These are phyloP conservation scores for Sebastes itinus DNA, from an alignment of 2,797 vertebrate genomes.

Conservation along the genomic window DNA sequence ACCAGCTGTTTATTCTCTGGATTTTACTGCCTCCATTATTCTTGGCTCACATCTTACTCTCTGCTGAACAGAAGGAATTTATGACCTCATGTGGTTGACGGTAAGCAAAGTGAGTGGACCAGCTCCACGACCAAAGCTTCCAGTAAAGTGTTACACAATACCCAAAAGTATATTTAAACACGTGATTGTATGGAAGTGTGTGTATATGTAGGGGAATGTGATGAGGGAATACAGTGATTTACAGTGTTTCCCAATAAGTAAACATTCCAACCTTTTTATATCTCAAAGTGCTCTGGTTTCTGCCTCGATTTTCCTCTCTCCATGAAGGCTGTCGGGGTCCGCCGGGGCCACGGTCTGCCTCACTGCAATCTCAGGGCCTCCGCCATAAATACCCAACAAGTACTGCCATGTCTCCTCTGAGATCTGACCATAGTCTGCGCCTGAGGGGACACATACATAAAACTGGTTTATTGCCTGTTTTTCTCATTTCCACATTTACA, in stretches of 20 bases:
- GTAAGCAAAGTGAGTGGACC: not conserved
- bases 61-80: constrained; percentile 33
- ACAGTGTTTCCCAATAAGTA: not conserved
- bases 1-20: constrained; percentile 5
- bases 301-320: constrained; percentile 96
- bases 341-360: constrained; percentile 89
- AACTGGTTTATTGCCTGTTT: not conserved
- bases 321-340: constrained; percentile 85
- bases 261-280: constrained; percentile 46
- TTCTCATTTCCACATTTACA: not conserved
- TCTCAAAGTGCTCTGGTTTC: constrained; percentile 93
- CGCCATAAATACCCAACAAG: constrained; percentile 89
- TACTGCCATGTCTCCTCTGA: constrained; percentile 98
- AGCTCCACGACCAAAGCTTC: not conserved
- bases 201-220: not conserved
- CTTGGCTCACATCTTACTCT: constrained; percentile 1
- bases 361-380: constrained; percentile 94
- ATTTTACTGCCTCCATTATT: not conserved
- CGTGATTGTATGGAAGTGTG: not conserved
- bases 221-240: not conserved
- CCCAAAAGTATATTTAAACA: not conserved
- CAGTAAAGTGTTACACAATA: constrained; percentile 1
- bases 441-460: constrained; percentile 66
- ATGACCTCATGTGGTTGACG: constrained; percentile 31
- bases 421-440: constrained; percentile 98